Percentiles rank a stretch among this genome's conserved stretches.
Evolutionary conservation across 1,140 invertebrate species (phyloP).

Genomic region (Semibalanus balanoides): DNA sequence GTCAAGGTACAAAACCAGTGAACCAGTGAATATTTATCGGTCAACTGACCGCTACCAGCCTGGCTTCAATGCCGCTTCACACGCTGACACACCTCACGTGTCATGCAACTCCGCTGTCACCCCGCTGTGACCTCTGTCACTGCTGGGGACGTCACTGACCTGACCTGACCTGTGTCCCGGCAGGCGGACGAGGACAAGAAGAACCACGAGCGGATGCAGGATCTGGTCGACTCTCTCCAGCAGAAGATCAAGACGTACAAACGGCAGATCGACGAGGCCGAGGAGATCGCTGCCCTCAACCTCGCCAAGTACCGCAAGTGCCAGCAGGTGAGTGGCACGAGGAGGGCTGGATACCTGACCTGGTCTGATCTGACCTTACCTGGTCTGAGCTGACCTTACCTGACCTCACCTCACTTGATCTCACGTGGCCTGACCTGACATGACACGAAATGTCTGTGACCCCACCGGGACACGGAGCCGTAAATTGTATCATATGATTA

Average conservation of each 20-base stretch:
- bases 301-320: slow-evolving; percentile 45
- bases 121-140: slow-evolving; percentile 31
- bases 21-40: slow-evolving; percentile 20
- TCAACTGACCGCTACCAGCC: too few species aligned
- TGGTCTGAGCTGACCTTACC: too few species aligned
- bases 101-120: too few species aligned
- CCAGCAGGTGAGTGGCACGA: neutral
- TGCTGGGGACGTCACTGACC: slow-evolving; percentile 39
- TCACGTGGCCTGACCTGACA: neutral
- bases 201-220: slow-evolving; percentile 41
- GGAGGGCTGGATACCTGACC: too few species aligned
- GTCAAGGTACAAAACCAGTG: too few species aligned
- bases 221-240: slow-evolving; percentile 45
- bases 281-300: slow-evolving; percentile 44
- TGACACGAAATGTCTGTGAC: too few species aligned
- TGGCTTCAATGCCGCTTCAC: too few species aligned
- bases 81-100: too few species aligned
- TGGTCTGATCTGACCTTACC: neutral
- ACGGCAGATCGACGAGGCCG: slow-evolving; percentile 45
- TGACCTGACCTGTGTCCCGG: slow-evolving; percentile 30
- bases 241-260: slow-evolving; percentile 47
- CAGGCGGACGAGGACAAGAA: slow-evolving; percentile 40
- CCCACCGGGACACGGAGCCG: too few species aligned
- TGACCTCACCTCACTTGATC: too few species aligned
- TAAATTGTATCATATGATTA: too few species aligned